These are phyloP conservation scores for Aphis craccivora DNA, from an alignment of 1,140 invertebrate genomes.

Conservation along the genomic window DNA sequence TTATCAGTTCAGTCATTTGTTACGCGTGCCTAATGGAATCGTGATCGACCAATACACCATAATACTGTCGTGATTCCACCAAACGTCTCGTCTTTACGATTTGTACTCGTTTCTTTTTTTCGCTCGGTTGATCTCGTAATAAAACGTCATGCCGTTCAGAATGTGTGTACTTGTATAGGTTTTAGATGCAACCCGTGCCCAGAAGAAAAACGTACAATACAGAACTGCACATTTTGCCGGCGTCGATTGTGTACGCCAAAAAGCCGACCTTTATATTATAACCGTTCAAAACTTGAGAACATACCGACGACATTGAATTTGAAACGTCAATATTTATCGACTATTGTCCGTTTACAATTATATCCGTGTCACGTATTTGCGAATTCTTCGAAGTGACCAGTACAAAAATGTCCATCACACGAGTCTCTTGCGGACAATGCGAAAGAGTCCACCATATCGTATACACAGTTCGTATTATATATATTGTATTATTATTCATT, in stretches of 20 bases:
- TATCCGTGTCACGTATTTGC: neutral
- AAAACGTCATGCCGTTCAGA: neutral
- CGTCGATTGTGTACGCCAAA: neutral
- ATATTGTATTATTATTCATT: neutral
- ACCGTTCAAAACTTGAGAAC: neutral
- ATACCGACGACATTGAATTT: neutral
- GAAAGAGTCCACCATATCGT: neutral
- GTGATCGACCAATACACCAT: constrained; percentile 40
- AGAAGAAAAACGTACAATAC: neutral
- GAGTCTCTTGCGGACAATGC: neutral
- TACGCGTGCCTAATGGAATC: constrained; percentile 52
- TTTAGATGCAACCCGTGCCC: neutral
- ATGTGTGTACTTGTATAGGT: neutral
- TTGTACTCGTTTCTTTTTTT: neutral
- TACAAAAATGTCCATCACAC: constrained; percentile 8
- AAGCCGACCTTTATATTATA: neutral
- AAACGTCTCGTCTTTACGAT: neutral
- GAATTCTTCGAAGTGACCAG: neutral
- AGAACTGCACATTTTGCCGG: neutral
- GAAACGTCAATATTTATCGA: constrained; percentile 9
- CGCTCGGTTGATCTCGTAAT: neutral
- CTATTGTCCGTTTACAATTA: neutral
- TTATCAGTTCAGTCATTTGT: constrained; percentile 24
- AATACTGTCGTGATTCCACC: neutral
- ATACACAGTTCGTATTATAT: neutral